Conservation (phyloP, 1,140 invertebrate genomes). For the Heliconius himera region DNA sequence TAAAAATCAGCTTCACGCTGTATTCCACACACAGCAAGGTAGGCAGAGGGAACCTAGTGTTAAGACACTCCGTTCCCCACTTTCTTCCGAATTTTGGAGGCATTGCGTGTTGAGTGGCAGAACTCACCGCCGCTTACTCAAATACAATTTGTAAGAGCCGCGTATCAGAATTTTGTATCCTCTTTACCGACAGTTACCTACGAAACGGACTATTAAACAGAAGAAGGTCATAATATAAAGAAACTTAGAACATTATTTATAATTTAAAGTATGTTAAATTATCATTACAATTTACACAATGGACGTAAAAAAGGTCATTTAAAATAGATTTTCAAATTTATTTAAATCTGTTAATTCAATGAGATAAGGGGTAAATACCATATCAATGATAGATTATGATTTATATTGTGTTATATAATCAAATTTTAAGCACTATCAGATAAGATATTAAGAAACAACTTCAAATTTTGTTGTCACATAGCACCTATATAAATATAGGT, state of each 20-base stretch:
- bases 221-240: background rate
- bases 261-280: background rate
- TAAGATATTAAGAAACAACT: background rate
- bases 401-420: background rate
- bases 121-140: too few species aligned
- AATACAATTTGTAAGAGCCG: too few species aligned
- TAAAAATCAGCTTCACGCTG: too few species aligned
- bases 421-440: background rate
- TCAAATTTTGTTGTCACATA: background rate
- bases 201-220: too few species aligned
- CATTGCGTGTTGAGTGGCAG: too few species aligned
- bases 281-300: too few species aligned
- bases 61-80: too few species aligned
- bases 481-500: background rate
- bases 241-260: background rate
- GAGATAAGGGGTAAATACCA: background rate
- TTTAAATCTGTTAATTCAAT: background rate
- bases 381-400: conserved; percentile 4
- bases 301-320: too few species aligned
- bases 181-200: background rate
- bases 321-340: background rate
- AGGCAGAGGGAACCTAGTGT: too few species aligned
- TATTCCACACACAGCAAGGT: too few species aligned
- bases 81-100: too few species aligned
- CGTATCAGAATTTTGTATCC: too few species aligned